phyloP scores from a whole-genome alignment of 2,888 invertebrate species.

The Argynnis bischoffii region DNA sequence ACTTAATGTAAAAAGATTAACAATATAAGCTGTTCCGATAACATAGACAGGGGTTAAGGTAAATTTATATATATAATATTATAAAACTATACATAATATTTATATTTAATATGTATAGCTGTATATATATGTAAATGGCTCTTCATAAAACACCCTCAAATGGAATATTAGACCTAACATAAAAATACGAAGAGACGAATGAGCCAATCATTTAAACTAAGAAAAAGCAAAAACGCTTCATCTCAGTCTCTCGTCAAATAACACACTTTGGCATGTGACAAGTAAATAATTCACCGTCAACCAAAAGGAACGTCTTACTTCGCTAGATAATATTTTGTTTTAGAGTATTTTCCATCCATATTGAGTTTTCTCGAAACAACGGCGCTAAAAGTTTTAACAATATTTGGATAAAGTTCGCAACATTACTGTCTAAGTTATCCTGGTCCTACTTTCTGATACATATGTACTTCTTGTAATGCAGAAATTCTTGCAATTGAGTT shows the following conservation, averaged over 20 bases:
- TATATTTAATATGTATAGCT: too few relatives aligned
- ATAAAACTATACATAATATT: too few relatives aligned
- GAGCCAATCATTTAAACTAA: slow-evolving; percentile 7
- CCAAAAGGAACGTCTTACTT: slow-evolving; percentile 23
- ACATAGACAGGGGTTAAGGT: too few relatives aligned
- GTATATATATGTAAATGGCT: too few relatives aligned
- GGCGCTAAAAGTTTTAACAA: slow-evolving; percentile 53
- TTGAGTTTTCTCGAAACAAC: slow-evolving; percentile 49
- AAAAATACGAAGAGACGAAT: slow-evolving; percentile 7
- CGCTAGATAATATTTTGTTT: slow-evolving; percentile 39
- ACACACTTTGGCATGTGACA: slow-evolving; percentile 20
- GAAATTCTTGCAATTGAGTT: slow-evolving; percentile 45
- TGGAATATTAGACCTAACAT: neutral
- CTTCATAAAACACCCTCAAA: neutral
- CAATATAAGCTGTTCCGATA: too few relatives aligned
- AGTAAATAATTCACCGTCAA: slow-evolving; percentile 27
- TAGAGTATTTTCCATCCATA: slow-evolving; percentile 41
- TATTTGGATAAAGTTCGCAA: slow-evolving; percentile 52
- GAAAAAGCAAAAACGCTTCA: slow-evolving; percentile 19
- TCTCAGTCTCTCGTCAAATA: slow-evolving; percentile 28
- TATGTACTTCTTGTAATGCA: slow-evolving; percentile 37
- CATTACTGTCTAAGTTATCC: slow-evolving; percentile 46
- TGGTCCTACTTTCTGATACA: slow-evolving; percentile 12
- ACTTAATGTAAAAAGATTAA: too few relatives aligned
- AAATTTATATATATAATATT: too few relatives aligned